A percentile compares a stretch with the other conserved stretches of the same genome.
Conservation (phyloP, 2,888 invertebrate genomes). For the Tachystola acroxantha region DNA sequence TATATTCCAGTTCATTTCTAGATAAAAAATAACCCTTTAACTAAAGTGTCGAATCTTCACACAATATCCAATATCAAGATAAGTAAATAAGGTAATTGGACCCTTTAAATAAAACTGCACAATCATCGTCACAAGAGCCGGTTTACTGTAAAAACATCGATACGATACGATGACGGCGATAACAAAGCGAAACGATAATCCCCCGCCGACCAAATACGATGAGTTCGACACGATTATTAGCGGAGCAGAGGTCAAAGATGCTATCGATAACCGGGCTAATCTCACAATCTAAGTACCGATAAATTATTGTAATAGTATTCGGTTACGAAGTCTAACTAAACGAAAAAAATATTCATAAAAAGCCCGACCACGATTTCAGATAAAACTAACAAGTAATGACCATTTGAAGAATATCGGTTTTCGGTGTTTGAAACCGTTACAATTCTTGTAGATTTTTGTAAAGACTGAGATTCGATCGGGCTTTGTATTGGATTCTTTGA, state of each 20-base stretch:
- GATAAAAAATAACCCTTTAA: too few relatives aligned
- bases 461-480: neutral
- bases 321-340: conserved; percentile 26
- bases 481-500: neutral
- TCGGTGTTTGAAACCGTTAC: neutral
- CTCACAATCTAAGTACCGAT: conserved; percentile 32
- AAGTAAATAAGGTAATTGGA: too few relatives aligned
- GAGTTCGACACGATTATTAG: conserved; percentile 61
- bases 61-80: too few relatives aligned
- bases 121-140: conserved; percentile 26
- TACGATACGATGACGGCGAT: conserved; percentile 29
- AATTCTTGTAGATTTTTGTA: neutral
- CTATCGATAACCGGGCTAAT: conserved; percentile 51
- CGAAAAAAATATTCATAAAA: conserved; percentile 14
- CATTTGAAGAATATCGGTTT: conserved; percentile 8
- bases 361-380: conserved; percentile 9
- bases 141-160: conserved; percentile 27
- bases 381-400: conserved; percentile 9
- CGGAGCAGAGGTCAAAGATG: conserved; percentile 64
- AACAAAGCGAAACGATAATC: conserved; percentile 47
- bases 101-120: conserved; percentile 6
- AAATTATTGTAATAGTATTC: conserved; percentile 25
- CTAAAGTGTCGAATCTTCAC: too few relatives aligned
- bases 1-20: too few relatives aligned
- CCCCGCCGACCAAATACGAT: conserved; percentile 42